These are phyloP conservation scores for Epistrophe grossulariae DNA, from an alignment of 2,888 invertebrate species.

Conservation along the genomic window DNA sequence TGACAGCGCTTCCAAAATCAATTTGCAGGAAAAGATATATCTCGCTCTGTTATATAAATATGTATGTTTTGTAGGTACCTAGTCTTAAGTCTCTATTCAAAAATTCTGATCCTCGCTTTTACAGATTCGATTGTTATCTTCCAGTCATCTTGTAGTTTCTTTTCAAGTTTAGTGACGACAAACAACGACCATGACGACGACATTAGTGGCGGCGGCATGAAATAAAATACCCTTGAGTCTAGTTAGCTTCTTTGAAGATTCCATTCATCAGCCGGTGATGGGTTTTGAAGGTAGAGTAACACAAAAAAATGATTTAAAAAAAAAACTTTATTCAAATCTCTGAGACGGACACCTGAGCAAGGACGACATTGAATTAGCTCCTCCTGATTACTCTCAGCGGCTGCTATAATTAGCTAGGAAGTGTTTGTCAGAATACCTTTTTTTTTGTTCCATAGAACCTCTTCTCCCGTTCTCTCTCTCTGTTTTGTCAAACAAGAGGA, in stretches of 20 bases:
- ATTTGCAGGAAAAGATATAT: conserved; percentile 49
- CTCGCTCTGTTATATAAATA: background rate
- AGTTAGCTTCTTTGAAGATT: conserved; percentile 66
- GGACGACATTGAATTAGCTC: conserved; percentile 71
- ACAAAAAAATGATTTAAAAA: background rate
- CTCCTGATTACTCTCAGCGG: conserved; percentile 64
- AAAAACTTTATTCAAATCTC: conserved; percentile 50
- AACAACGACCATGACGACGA: background rate
- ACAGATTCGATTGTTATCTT: conserved; percentile 38
- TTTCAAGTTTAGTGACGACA: background rate
- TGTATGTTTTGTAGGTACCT: too few species aligned
- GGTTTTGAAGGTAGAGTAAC: conserved; percentile 8
- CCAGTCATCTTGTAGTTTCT: conserved; percentile 34
- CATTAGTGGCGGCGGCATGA: conserved; percentile 57
- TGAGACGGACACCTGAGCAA: conserved; percentile 68
- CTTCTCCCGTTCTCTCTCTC: conserved; percentile 1
- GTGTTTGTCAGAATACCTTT: conserved; percentile 68
- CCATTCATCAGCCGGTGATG: conserved; percentile 66
- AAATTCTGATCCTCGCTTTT: conserved; percentile 5
- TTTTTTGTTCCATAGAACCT: too few species aligned
- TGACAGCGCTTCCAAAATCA: conserved; percentile 75
- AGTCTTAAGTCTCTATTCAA: conserved; percentile 17
- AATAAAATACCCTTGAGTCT: conserved; percentile 75
- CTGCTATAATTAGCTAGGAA: conserved; percentile 73
- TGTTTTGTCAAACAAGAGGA: conserved; percentile 55